phyloP scores from a whole-genome alignment of 1,140 invertebrate species.

The Sminthurinus signatus region DNA sequence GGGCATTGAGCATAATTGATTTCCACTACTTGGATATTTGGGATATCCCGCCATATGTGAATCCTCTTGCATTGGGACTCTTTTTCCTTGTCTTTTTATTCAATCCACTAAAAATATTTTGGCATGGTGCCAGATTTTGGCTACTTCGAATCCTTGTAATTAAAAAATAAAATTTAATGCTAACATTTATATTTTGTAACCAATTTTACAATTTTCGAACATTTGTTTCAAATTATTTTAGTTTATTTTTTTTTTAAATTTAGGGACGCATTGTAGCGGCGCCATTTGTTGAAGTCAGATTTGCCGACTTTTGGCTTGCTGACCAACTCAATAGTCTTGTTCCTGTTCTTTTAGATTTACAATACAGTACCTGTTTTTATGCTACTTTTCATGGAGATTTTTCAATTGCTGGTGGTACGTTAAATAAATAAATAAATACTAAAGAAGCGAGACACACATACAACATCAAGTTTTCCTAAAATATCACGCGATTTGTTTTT shows the following conservation, averaged over 20 bases:
- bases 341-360: slow-evolving; percentile 84
- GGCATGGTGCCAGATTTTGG: slow-evolving; percentile 77
- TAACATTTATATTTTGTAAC: too few species aligned
- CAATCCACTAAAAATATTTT: slow-evolving; percentile 76
- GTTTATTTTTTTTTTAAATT: slow-evolving; percentile 39
- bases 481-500: too few species aligned
- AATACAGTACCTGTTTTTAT: slow-evolving; percentile 84
- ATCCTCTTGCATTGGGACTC: slow-evolving; percentile 76
- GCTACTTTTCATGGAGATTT: slow-evolving; percentile 48
- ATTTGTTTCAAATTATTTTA: background rate
- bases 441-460: too few species aligned
- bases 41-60: slow-evolving; percentile 83
- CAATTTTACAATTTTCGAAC: background rate
- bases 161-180: too few species aligned
- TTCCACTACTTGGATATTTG: slow-evolving; percentile 77
- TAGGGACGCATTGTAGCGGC: slow-evolving; percentile 79
- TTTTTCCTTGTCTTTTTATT: slow-evolving; percentile 84
- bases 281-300: slow-evolving; percentile 91
- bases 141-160: slow-evolving; percentile 66
- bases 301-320: slow-evolving; percentile 99
- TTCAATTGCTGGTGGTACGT: background rate
- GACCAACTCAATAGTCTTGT: slow-evolving; percentile 95
- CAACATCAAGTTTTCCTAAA: too few species aligned
- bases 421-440: too few species aligned
- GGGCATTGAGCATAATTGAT: slow-evolving; percentile 71